phyloP scores from a whole-genome alignment of 2,113 vertebrate species.

The Phrynosoma platyrhinos region DNA sequence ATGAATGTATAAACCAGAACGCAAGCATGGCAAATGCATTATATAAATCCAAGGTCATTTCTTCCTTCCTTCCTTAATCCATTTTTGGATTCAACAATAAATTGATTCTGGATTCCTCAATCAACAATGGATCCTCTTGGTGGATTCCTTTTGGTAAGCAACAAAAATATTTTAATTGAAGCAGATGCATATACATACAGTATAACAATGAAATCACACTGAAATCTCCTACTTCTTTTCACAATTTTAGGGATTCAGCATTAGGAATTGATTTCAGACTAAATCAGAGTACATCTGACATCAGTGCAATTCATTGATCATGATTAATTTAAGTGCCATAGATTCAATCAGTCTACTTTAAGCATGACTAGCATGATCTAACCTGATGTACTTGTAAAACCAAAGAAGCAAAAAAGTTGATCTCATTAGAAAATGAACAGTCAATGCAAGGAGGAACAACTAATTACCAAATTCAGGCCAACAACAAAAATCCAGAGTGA shows the following conservation, averaged over 20 bases:
- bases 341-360: neutral
- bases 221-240: neutral
- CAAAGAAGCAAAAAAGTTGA: neutral
- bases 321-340: neutral
- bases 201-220: neutral
- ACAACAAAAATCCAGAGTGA: neutral
- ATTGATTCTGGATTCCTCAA: neutral
- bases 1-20: neutral
- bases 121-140: slow-evolving; percentile 42
- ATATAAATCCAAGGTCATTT: neutral
- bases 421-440: neutral
- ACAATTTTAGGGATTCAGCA: neutral
- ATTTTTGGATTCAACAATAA: slow-evolving; percentile 32
- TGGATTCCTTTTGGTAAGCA: slow-evolving; percentile 12
- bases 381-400: neutral
- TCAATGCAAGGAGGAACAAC: neutral
- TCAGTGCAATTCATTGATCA: neutral
- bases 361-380: neutral
- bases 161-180: slow-evolving; percentile 20
- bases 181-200: neutral
- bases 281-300: neutral
- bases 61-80: neutral
- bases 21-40: no score
- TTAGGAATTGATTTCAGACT: neutral
- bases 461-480: neutral